phyloP scores from a whole-genome alignment of 2,113 vertebrate species.

The Cacatua alba region DNA sequence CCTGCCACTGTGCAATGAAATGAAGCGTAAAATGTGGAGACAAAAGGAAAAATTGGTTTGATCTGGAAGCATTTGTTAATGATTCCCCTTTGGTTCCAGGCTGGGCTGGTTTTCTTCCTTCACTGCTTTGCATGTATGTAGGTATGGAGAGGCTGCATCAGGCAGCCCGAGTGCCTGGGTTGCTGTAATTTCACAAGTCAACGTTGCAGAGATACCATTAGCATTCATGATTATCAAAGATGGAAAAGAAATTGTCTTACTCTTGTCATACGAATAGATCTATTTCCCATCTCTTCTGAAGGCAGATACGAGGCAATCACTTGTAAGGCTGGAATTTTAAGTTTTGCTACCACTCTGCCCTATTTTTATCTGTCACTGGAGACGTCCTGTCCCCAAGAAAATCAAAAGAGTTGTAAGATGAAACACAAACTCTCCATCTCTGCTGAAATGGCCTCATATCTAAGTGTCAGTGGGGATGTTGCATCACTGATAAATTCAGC shows the following conservation, averaged over 20 bases:
- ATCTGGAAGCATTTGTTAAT: conserved; percentile 25
- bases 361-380: background rate
- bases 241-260: conserved; percentile 55
- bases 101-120: background rate
- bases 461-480: background rate
- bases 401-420: conserved; percentile 50
- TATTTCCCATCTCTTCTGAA: conserved; percentile 56
- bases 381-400: conserved; percentile 44
- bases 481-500: conserved; percentile 43
- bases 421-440: background rate
- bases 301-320: conserved; percentile 24
- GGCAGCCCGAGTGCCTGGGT: background rate
- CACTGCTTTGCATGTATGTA: conserved; percentile 9
- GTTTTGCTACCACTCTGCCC: conserved; percentile 1
- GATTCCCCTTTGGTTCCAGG: background rate
- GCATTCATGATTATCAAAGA: conserved; percentile 64
- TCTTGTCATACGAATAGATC: conserved; percentile 42
- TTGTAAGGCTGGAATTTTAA: background rate
- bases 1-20: conserved; percentile 8
- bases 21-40: conserved; percentile 17
- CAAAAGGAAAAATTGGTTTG: conserved; percentile 11
- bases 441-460: conserved; percentile 49
- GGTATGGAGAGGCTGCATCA: background rate
- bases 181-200: conserved; percentile 42
- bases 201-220: conserved; percentile 47